Evolutionary conservation across 2,113 vertebrate species (phyloP).

Genomic region (Oplegnathus fasciatus): DNA sequence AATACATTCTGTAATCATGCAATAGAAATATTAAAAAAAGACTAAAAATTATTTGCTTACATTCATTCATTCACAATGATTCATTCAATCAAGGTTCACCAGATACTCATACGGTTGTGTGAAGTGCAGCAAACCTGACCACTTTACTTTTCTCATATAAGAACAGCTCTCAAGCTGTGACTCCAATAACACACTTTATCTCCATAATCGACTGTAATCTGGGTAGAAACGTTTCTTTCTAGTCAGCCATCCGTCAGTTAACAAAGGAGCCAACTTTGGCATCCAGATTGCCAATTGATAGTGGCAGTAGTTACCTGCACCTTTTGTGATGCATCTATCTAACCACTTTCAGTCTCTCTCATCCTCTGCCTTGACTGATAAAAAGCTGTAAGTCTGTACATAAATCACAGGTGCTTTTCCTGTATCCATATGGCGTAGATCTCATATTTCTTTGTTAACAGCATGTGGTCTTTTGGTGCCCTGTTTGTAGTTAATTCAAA

Average conservation of each 20-base stretch:
- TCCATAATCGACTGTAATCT: neutral
- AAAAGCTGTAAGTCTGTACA: neutral
- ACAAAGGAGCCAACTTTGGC: neutral
- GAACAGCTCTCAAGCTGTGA: too few relatives aligned
- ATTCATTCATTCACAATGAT: too few relatives aligned
- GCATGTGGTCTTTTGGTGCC: constrained; percentile 26
- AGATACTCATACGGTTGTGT: too few relatives aligned
- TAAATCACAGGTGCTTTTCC: constrained; percentile 41
- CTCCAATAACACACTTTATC: too few relatives aligned
- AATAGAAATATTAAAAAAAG: too few relatives aligned
- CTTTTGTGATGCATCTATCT: neutral
- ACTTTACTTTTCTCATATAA: too few relatives aligned
- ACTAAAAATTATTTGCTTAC: too few relatives aligned
- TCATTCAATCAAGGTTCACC: too few relatives aligned
- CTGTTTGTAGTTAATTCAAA: constrained; percentile 55
- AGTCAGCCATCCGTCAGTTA: neutral
- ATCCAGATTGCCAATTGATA: neutral
- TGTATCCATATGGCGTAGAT: constrained; percentile 12
- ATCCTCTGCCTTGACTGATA: neutral
- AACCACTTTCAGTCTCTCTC: constrained; percentile 9
- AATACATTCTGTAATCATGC: too few relatives aligned
- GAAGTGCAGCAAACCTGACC: too few relatives aligned
- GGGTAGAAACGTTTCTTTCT: neutral
- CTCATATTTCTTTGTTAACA: constrained; percentile 35
- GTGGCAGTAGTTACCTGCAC: neutral